Evolutionary conservation across 2,113 vertebrate genomes (phyloP), one percentile per base, ranked within the genome.

Genomic region (Epinephelus cyanopodus): DNA sequence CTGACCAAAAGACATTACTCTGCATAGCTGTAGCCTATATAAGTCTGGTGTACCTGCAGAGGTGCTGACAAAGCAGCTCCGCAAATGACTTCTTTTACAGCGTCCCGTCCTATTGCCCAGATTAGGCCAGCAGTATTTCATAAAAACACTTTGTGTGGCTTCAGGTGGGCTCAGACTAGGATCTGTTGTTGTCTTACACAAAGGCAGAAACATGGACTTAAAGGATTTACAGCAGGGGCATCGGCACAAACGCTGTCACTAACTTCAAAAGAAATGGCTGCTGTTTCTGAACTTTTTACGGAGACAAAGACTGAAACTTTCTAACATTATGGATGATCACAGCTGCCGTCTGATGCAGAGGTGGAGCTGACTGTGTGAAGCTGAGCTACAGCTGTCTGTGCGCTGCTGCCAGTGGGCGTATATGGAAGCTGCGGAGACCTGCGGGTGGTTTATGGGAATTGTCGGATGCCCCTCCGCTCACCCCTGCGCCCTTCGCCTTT

Each of bases 21-120:
- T 90, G 86, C 92, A 80, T 23, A 64, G 81, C 76, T 81, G 72
- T 83, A 87, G 84, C 83, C 81, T 88, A 84, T 53, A 89, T 84
- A 88, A 70, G 56, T 58, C 64, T 50, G 63, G 50, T 77, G 77
- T 78, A 62, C 72, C 64, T 39, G 63, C 9, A 69, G 69, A 90
- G 84, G 39, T 81, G 83, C 88, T 77, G 6, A 79, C 39, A 15
- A 54, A 72, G 92, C 87, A 87, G 50, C 50, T 77, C 77, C 83
- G 74, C 82, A 87, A 90, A 90, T 70, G 42, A 83, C 81, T 83
- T 85, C 45, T 84, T 88, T 84, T 76, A 83, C 73, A 58, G 53
- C 27, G 6, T 82, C 82, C 29, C 74, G 66, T 77, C 61, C 58
- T 66, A 48, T 76, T 84, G 79, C 81, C 56, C 65, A 63, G 63